Base-by-base conservation (phyloP, 2,113 vertebrate genomes). In the Rattus rattus region DNA sequence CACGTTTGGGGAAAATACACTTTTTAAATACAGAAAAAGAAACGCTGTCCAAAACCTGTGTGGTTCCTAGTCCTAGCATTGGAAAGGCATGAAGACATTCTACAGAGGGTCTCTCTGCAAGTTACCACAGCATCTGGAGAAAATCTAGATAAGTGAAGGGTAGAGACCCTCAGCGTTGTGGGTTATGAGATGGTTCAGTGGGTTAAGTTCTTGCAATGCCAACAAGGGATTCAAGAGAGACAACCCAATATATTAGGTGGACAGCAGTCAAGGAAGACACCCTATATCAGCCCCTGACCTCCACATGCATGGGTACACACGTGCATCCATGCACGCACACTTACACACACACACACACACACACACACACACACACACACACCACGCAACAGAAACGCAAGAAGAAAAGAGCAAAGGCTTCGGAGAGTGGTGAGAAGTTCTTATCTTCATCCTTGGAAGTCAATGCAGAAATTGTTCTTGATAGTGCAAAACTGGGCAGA, bases 11-110 rank as follows among this genome's bases (percentile, higher is more conserved):
- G 65, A 91, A 93, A 80, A 39, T 43, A 95, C 84, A 91, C 79
- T 95, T 95, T 95, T 94, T 47, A 88, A 85, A 89, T 91, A 81
- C n/a, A 88, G 69, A 61, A n/a, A 90, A 96, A 52, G 86, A 88
- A 96, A 72, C 95, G 67, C 69, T 59, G 16, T 83, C 49, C 52
- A 54, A 91, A 79, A 61, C 11, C 24, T 49, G 33, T 26, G 28
- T 13, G 70, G 33, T 77, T 87, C 14, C 54, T 81, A 72, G 47
- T 96, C 72, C 61, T 87, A 9, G 49, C 39, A 73, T 16, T 6
- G 20, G 54, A 63, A 49, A 85, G 43, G 36, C 75, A 79, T 47
- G 59, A 73, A 85, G 59, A 86, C 16, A 54, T 80, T 84, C 49
- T 47, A 30, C 61, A 73, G 79, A 94, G 67, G 43, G 43, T 91